Conservation (phyloP, 2,888 invertebrate species). For the Minunthozetes semirufus region DNA sequence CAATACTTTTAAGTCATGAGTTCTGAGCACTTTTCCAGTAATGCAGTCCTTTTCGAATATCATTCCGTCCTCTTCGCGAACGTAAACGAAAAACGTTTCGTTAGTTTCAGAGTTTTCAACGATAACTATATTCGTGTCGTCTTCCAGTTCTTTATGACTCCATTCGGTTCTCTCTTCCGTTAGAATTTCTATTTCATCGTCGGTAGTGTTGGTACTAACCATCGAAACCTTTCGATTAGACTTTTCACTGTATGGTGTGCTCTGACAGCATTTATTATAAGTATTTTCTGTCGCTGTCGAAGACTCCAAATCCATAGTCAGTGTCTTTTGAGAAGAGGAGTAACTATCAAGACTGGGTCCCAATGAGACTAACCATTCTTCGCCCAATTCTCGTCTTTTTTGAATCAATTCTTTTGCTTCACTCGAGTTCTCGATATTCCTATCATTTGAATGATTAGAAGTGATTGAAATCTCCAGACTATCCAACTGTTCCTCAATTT, state of each 20-base stretch:
- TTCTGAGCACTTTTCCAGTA: conserved; percentile 27
- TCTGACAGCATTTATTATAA: not conserved
- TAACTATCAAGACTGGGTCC: conserved; percentile 1
- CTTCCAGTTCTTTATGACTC: conserved; percentile 11
- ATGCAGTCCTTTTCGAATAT: conserved; percentile 33
- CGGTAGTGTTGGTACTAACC: not conserved
- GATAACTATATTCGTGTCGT: conserved; percentile 21
- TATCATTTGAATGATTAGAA: not conserved
- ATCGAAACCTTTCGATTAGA: not conserved
- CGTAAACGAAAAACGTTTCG: conserved; percentile 28
- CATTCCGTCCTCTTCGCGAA: conserved; percentile 31
- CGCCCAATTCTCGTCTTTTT: conserved; percentile 25
- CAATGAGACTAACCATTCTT: conserved; percentile 31
- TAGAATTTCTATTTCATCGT: not conserved
- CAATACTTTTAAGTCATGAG: conserved; percentile 33
- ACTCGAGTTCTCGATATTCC: not conserved
- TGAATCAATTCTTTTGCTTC: conserved; percentile 26
- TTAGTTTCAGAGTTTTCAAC: conserved; percentile 9
- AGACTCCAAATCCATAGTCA: too few relatives aligned
- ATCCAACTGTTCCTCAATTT: not conserved
- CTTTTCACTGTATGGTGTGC: too few relatives aligned
- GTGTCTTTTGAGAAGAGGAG: not conserved
- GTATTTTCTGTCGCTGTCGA: not conserved
- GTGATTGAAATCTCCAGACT: not conserved
- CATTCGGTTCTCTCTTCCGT: not conserved